A percentile compares a stretch with the other conserved stretches of the same genome.
Conservation (phyloP, 2,888 invertebrate genomes). For the Vanessa cardui region DNA sequence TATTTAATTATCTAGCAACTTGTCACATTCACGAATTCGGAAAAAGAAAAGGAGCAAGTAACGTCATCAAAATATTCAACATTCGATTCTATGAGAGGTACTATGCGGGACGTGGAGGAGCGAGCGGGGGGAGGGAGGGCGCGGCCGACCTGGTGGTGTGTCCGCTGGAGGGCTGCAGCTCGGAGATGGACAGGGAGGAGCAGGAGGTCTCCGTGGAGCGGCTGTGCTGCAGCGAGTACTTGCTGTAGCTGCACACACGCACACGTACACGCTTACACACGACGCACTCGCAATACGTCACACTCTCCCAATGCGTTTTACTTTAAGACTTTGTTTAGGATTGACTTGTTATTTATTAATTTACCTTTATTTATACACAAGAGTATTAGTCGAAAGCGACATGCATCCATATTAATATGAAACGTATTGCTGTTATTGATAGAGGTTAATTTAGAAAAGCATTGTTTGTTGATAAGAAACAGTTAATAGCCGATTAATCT, state of each 20-base stretch:
- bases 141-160: constrained; percentile 57
- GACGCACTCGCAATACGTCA: constrained; percentile 10
- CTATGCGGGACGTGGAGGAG: background rate
- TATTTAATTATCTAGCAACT: too few species aligned
- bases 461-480: background rate
- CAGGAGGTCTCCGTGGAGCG: constrained; percentile 70
- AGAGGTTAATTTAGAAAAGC: constrained; percentile 18
- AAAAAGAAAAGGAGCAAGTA: background rate
- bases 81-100: background rate
- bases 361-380: background rate
- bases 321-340: too few species aligned
- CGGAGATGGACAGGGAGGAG: constrained; percentile 64
- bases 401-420: constrained; percentile 14
- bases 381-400: constrained; percentile 13
- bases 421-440: background rate
- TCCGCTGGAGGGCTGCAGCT: constrained; percentile 59
- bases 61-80: background rate
- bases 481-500: constrained; percentile 3
- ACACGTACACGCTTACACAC: constrained; percentile 33
- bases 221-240: constrained; percentile 77
- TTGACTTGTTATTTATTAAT: too few species aligned
- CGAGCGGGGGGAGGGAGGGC: background rate
- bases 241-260: constrained; percentile 67
- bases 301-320: background rate
- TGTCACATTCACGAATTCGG: background rate